A percentile compares a stretch with the other conserved stretches of the same genome.
These are phyloP conservation scores for Poeciliopsis retropinna DNA, from an alignment of 2,113 vertebrate species.

Conservation along the genomic window DNA sequence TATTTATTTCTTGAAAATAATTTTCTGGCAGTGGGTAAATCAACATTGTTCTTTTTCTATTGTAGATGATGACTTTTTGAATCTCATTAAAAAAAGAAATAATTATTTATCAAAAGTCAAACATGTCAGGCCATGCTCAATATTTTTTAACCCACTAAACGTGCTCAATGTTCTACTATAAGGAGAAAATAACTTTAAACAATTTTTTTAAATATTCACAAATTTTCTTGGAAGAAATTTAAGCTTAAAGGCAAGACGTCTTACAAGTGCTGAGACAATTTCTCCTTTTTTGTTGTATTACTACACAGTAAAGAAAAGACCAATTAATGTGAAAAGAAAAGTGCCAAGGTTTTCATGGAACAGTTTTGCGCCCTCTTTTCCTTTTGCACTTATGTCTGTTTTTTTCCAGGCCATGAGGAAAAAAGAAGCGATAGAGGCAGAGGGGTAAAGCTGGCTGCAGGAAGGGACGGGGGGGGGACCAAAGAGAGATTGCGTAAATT, in stretches of 20 bases:
- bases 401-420: slow-evolving; percentile 45
- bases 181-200: not conserved
- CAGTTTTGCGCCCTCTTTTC: not conserved
- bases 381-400: slow-evolving; percentile 1
- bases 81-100: not conserved
- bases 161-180: not conserved
- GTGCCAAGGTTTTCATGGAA: not conserved
- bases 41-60: not conserved
- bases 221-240: not conserved
- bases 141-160: slow-evolving; percentile 6
- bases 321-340: slow-evolving; percentile 16
- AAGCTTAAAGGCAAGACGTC: not conserved
- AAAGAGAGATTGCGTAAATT: slow-evolving; percentile 83
- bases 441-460: slow-evolving; percentile 65
- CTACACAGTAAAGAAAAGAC: slow-evolving; percentile 1
- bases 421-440: slow-evolving; percentile 46
- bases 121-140: not conserved
- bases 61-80: not conserved
- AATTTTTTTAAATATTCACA: not conserved
- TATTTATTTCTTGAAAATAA: slow-evolving; percentile 8
- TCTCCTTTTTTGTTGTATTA: not conserved
- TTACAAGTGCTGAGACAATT: not conserved
- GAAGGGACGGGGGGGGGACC: slow-evolving; percentile 61
- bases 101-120: not conserved
- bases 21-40: slow-evolving; percentile 17